Evolutionary conservation across 2,113 vertebrate species (phyloP), one percentile per base, ranked within the genome.

Genomic region (Tetrao urogallus): DNA sequence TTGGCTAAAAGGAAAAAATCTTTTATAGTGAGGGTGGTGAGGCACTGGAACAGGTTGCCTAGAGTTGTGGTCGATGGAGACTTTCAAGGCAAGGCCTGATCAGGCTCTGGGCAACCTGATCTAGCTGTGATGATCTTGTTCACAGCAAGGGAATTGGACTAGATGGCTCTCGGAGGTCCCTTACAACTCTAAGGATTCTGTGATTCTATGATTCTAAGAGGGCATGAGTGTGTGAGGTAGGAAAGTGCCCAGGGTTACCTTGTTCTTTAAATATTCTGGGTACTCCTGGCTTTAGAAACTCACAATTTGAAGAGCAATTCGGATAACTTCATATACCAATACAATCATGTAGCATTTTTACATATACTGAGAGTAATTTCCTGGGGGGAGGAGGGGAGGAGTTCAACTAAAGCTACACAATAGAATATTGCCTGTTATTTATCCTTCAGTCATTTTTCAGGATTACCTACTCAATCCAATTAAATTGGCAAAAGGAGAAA

Each of bases 391-490:
- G 15, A 21, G 50, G 4, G 2, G 14, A 27, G 14, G 8, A 8
- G 14, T 91, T 87, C 72, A 61, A 78, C 73, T 94, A 91, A 93
- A 95, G 17, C 30, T 56, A 82, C 54, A 88, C 82, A 89, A 50
- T 30, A 34, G 61, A 94, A 90, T 63, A 57, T 47, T 56, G 69
- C 38, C 30, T 27, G 12, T 52, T 38, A 64, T 40, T 78, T 88
- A 95, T 81, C 82, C 86, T 95, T 89, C 76, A 86, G 56, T 83
- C 80, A 65, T 70, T 86, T 61, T 40, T 91, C 73, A 72, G 64
- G 34, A 83, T 85, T 84, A 78, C 66, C 52, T 85, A 65, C 67
- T 93, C 77, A 81, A 74, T 25, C 27, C 74, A 89, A 17, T 54
- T 52, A 84, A 88, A 89, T 6, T 57, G 38, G 63, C 86, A 65